phyloP scores from a whole-genome alignment of 2,888 invertebrate species.

The Pedicia rivosa region DNA sequence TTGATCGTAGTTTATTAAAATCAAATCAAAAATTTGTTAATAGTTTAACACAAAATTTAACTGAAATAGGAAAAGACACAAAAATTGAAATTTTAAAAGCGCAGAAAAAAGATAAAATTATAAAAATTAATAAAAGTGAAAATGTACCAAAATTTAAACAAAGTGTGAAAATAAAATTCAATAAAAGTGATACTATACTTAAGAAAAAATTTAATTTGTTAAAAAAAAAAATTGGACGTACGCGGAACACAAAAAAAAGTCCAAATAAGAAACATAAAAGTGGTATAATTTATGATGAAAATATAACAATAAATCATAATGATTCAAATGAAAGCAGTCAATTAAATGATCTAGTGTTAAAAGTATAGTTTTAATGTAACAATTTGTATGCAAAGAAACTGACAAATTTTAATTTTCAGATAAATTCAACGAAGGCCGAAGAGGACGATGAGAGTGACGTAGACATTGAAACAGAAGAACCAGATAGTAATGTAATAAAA shows the following conservation, averaged over 20 bases:
- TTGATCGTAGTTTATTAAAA: conserved; percentile 10
- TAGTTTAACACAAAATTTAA: not conserved
- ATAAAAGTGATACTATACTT: conserved; percentile 1
- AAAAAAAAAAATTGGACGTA: not conserved
- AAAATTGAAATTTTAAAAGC: not conserved
- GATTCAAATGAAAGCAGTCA: conserved; percentile 9
- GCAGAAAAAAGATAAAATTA: not conserved
- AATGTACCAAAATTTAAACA: conserved; percentile 8
- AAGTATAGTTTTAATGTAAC: no score
- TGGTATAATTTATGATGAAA: conserved; percentile 11
- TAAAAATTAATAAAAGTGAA: not conserved
- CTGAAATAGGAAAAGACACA: not conserved
- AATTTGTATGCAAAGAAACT: no score
- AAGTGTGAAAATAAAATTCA: conserved; percentile 8
- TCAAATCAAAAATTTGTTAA: conserved; percentile 4
- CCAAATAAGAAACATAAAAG: conserved; percentile 2
- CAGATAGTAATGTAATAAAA: not conserved
- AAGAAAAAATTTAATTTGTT: not conserved
- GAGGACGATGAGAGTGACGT: conserved; percentile 33
- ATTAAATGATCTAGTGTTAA: no score
- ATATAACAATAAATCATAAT: conserved; percentile 13
- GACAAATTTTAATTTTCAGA: no score
- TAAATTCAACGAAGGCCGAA: no score
- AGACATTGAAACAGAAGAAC: conserved; percentile 35
- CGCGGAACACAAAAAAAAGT: conserved; percentile 9